A percentile compares a stretch with the other conserved stretches of the same genome.
Evolutionary conservation across 2,113 vertebrate species (phyloP).

Genomic region (Psammodynastes pulverulentus): DNA sequence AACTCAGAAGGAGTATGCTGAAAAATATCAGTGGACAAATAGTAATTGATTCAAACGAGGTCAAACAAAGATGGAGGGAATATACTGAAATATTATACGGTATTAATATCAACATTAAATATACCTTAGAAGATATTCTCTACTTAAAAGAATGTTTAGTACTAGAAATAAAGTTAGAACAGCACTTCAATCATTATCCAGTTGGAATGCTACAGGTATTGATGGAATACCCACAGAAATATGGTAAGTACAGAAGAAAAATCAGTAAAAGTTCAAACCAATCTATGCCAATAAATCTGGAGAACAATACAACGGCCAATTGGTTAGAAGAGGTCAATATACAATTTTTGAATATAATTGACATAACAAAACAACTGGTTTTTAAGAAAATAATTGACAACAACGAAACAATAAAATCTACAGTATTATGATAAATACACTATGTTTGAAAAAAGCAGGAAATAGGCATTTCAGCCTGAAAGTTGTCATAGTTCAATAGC

Average conservation of each 20-base stretch:
- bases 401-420: background rate
- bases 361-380: background rate
- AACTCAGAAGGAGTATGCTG: background rate
- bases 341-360: background rate
- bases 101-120: background rate
- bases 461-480: background rate
- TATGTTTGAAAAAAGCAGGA: background rate
- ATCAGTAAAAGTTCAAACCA: background rate
- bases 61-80: background rate
- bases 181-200: background rate
- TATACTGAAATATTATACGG: background rate
- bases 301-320: background rate
- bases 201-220: background rate
- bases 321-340: background rate
- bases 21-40: background rate
- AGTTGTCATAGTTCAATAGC: background rate
- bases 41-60: background rate
- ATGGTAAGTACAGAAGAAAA: background rate
- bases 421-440: background rate
- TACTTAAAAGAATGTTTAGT: background rate
- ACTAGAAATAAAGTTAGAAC: background rate
- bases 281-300: background rate
- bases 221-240: background rate
- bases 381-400: background rate
- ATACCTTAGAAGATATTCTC: background rate